Conservation (phyloP, 23 tunicate genomes). For the Styela clava region DNA sequence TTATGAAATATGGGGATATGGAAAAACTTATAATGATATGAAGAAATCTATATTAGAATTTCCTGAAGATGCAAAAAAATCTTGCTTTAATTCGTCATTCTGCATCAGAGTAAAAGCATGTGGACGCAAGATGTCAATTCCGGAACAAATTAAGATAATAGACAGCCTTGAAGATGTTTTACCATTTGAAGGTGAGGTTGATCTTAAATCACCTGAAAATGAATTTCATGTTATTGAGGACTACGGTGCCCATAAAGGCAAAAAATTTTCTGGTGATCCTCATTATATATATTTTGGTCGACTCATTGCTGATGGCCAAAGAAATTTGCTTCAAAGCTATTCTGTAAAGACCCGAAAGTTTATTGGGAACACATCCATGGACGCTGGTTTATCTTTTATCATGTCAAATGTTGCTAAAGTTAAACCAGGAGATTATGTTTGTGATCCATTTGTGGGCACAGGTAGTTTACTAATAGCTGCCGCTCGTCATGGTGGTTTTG, state of each 20-base stretch:
- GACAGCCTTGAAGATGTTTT: conserved; percentile 58
- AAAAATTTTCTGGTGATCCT: conserved; percentile 29
- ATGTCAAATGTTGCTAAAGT: conserved; percentile 88
- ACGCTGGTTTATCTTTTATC: conserved; percentile 65
- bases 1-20: conserved; percentile 83
- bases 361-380: conserved; percentile 99
- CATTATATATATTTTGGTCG: conserved; percentile 59
- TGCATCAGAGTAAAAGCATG: conserved; percentile 74
- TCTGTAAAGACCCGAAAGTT: conserved; percentile 70
- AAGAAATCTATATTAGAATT: conserved; percentile 38
- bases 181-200: conserved; percentile 76
- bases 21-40: conserved; percentile 25
- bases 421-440: conserved; percentile 34
- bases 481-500: conserved; percentile 83
- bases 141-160: conserved; percentile 44
- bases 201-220: conserved; percentile 47
- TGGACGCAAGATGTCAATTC: conserved; percentile 56
- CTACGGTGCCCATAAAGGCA: conserved; percentile 42
- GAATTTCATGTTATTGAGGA: conserved; percentile 72
- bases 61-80: conserved; percentile 25
- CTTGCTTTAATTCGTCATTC: conserved; percentile 39
- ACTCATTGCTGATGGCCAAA: conserved; percentile 71
- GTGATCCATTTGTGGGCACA: conserved; percentile 98
- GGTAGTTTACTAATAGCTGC: conserved; percentile 88
- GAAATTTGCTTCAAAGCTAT: conserved; percentile 54